Base-by-base conservation (phyloP, 2,888 invertebrate species). In the Chymomyza fuscimana region DNA sequence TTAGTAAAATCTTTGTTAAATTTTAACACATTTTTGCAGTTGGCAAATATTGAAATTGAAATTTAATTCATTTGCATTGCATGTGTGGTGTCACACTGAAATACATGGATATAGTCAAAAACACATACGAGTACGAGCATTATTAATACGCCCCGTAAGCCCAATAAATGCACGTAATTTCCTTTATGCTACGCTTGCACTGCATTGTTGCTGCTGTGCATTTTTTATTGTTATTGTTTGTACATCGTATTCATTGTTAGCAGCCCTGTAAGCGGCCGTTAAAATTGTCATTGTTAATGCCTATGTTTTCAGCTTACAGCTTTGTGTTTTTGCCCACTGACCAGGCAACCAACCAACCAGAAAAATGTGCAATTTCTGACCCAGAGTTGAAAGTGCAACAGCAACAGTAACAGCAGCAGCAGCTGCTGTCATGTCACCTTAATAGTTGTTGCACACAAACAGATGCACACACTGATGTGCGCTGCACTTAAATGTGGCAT, bases 141-240 rank as follows among this genome's bases (percentile, higher is more conserved):
- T 85, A 82, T 81, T 85, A 85, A 85, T 87, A 85, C 76, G 85
- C 70, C 85, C 81, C 83, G 75, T 87, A 82, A 86, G 87, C 79
- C 87, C 81, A 83, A 87, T 86, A 85, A 87, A 87, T 80, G 81
- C 72, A 71, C 67, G 70, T 77, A 69, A 77, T 77, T 71, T 67
- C 46, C 46, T 67, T 52, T 52, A 58, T 25, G 22, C 16, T 29
- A 32, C 52, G 46, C 19, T 16, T 65, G 56, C 19, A 52, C 52
- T 29, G n/a, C 9, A 19, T 19, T 64, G 19, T 22, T 56, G 65
- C 46, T 46, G 5, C 46, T 77, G 74, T 79, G 71, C 75, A 72
- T 73, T 85, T 86, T 84, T 86, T 87, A 80, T 80, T 74, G 78
- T 78, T 85, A 81, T 87, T 65, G 59, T 25, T 16, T 32, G 36